Evolutionary conservation across 2,113 vertebrate species (phyloP), one percentile per base, ranked within the genome.

Genomic region (Pipra filicauda): DNA sequence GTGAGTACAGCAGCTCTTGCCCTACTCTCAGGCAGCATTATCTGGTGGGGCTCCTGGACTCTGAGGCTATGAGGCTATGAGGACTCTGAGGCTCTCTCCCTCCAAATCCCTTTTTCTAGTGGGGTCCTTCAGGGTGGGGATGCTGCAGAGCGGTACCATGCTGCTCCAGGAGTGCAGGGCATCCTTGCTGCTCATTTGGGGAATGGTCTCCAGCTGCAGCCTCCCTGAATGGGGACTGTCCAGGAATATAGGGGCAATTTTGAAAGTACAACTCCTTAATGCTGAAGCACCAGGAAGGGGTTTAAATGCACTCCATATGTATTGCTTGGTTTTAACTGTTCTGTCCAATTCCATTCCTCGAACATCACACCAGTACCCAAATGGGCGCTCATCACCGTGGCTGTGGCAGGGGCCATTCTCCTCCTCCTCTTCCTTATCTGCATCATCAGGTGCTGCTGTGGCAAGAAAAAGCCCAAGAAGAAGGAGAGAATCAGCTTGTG

Each of bases 361-460:
- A 86, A 65, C 3, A n/a, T 55, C 2, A 2, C 55, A 46, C n/a
- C 97, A 99, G 99, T 99, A 97, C 98, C 98, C 74, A 96, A 70
- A 96, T 99, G 99, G 99, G 98, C 88, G 0, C 89, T 98, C 77
- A 97, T 98, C 7, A 6, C 96, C 0, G 31, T 98, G 10, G 93
- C 97, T 7, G 96, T 83, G 4, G 85, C 77, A 6, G 97, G 87
- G 0, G 91, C 85, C 0, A 8, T 99, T 87, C 73, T 99, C 28
- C 8, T 98, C 18, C 41, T 98, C 23, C 84, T 98, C 65, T 98
- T 98, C 80, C 82, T 98, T 84, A 85, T 99, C 92, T 99, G 98
- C 81, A 90, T 98, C 78, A 26, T 97, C 92, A 98, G 97, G 75
- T 98, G 98, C 93, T 99, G 98, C 97, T 97, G 98, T 85, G 3